Evolutionary conservation across 2,113 vertebrate species (phyloP), one percentile per base, ranked within the genome.

Genomic region (Felis chaus): DNA sequence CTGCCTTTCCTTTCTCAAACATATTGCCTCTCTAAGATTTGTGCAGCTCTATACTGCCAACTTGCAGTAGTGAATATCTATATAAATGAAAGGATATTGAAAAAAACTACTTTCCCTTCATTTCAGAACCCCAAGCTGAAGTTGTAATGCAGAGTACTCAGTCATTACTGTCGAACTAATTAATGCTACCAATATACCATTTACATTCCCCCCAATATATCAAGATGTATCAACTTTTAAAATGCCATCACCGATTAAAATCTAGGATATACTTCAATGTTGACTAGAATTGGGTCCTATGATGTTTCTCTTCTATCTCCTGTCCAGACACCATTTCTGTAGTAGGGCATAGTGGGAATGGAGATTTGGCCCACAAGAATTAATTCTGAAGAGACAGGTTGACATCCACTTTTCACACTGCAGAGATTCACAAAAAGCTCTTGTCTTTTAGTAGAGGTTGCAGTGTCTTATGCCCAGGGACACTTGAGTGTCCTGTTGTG

Each of bases 381-480:
- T 66, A 90, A 36, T 88, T 95, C 63, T 94, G 69, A 78, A 85
- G 71, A 78, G 71, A 11, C 31, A 89, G 27, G 50, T 66, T 80
- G 53, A 81, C 36, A 81, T 78, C 31, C 12, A n/a, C 36, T 81
- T 95, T 86, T 78, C 50, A 71, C 80, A 53, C 39, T 81, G 27
- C 10, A 27, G 74, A 90, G 55, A 94, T 79, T 79, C 57, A 82
- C 61, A 89, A 82, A 94, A 95, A 45, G 6, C 31, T 82, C 71
- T 91, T 94, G 79, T 81, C 74, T 97, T 93, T 94, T 91, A 39
- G 65, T 41, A 45, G 61, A 97, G 69, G 74, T 91, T 92, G 53
- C 23, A 55, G 48, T 89, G 45, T 91, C 93, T 97, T 89, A 91
- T 50, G 33, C 66, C 87, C 80, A 96, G 97, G 95, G 97, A 89